Base-by-base conservation (phyloP, 1,140 invertebrate species). In the Solen grandis region DNA sequence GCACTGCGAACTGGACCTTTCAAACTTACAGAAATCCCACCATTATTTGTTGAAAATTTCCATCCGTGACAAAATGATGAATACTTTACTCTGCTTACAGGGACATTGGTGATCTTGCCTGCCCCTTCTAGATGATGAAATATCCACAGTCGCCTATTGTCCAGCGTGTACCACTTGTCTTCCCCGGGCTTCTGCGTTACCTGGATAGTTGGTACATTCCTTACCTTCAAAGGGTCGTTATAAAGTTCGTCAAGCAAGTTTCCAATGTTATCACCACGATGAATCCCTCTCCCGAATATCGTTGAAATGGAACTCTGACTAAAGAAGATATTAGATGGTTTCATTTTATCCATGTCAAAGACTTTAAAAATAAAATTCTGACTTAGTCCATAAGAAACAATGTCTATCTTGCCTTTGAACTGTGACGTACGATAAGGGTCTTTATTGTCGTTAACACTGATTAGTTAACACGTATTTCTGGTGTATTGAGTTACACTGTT, bases 91-190 rank as follows among this genome's bases (percentile, higher is more conserved):
- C n/a, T n/a, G n/a, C n/a, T n/a, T n/a, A 76, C 73, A 5, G 59
- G 5, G 52, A 76, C 54, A 10, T 46, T 5, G 2, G 5, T 52
- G 22, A 16, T 35, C 35, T 36, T 63, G 2, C 60, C 27, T 14
- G 27, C 19, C 16, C 4, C 19, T 38, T 76, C 59, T 35, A 76
- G 33, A 25, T 65, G 59, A 22, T 54, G 59, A 36, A 76, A 76
- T 5, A 76, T 8, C 73, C 73, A 76, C 22, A 76, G 60, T 33
- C 73, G 41, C 8, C 73, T 36, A 33, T 76, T 76, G 29, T 76
- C 73, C 27, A 76, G 41, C 5, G 59, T 62, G 33, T n/a, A 76
- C 59, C 59, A 76, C 25, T 60, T 57, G n/a, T 54, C 55, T 22
- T 52, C 10, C 19, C 25, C 68, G 19, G 41, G 25, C 31, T 54